Conservation (phyloP, 2,113 vertebrate species). For the Bubo scandiacus region DNA sequence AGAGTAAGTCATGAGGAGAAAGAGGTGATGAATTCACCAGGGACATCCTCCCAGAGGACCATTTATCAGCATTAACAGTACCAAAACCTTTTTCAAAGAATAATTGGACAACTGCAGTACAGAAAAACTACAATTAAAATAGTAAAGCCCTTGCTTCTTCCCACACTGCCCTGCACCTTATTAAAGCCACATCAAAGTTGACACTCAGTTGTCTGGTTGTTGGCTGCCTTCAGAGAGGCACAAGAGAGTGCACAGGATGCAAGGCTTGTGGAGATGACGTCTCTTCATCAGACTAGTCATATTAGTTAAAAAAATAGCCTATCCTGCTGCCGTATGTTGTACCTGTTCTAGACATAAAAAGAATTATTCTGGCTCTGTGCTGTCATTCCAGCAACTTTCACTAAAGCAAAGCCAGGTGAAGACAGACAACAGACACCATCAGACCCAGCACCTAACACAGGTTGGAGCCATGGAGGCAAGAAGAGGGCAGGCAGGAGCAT, state of each 20-base stretch:
- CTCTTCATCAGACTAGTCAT: neutral
- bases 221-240: neutral
- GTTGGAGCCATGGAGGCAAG: neutral
- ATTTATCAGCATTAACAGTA: slow-evolving; percentile 25
- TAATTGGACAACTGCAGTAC: neutral
- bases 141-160: neutral
- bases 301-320: neutral
- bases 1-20: neutral
- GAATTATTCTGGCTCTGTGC: neutral
- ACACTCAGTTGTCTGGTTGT: neutral
- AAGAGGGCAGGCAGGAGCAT: neutral
- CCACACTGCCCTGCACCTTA: neutral
- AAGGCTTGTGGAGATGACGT: neutral
- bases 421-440: neutral
- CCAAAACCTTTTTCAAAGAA: neutral
- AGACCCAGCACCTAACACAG: neutral
- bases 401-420: neutral
- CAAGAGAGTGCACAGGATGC: neutral
- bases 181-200: neutral
- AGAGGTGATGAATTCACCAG: neutral
- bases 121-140: slow-evolving; percentile 31
- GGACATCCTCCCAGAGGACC: neutral
- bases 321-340: neutral
- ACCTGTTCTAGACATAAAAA: neutral
- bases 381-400: neutral